These are phyloP conservation scores for Thumatha senex DNA, from an alignment of 2,888 invertebrate species.

Conservation along the genomic window DNA sequence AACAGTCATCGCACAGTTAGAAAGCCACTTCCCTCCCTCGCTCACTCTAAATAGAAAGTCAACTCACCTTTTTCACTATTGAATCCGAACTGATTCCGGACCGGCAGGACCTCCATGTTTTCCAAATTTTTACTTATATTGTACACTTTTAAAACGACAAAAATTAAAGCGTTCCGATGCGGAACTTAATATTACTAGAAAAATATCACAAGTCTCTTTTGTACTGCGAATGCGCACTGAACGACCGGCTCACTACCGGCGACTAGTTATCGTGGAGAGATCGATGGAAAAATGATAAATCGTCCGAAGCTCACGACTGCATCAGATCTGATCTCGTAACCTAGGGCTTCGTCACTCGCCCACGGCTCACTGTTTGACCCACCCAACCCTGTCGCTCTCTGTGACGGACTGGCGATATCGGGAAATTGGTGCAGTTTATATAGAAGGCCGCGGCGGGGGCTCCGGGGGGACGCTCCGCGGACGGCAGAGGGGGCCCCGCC, in stretches of 20 bases:
- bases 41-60: slow-evolving; percentile 68
- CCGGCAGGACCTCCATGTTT: slow-evolving; percentile 92
- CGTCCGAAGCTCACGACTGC: slow-evolving; percentile 74
- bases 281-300: slow-evolving; percentile 71
- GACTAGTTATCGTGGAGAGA: slow-evolving; percentile 75
- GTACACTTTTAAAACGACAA: slow-evolving; percentile 79
- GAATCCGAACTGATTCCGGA: slow-evolving; percentile 90
- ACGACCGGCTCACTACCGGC: slow-evolving; percentile 68
- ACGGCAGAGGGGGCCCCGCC: slow-evolving; percentile 72
- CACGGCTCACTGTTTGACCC: slow-evolving; percentile 71
- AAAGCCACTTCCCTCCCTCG: slow-evolving; percentile 68
- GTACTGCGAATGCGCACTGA: slow-evolving; percentile 79
- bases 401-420: slow-evolving; percentile 78
- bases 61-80: slow-evolving; percentile 89
- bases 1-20: slow-evolving; percentile 71
- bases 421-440: slow-evolving; percentile 71
- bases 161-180: slow-evolving; percentile 66
- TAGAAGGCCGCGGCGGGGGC: slow-evolving; percentile 69
- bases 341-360: slow-evolving; percentile 79
- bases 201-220: slow-evolving; percentile 84
- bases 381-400: slow-evolving; percentile 78
- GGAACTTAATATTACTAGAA: slow-evolving; percentile 77
- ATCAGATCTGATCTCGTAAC: slow-evolving; percentile 83
- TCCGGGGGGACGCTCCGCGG: slow-evolving; percentile 64
- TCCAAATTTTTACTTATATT: slow-evolving; percentile 83